Conservation (phyloP, 2,113 vertebrate species). For the Falcunculus frontatus region DNA sequence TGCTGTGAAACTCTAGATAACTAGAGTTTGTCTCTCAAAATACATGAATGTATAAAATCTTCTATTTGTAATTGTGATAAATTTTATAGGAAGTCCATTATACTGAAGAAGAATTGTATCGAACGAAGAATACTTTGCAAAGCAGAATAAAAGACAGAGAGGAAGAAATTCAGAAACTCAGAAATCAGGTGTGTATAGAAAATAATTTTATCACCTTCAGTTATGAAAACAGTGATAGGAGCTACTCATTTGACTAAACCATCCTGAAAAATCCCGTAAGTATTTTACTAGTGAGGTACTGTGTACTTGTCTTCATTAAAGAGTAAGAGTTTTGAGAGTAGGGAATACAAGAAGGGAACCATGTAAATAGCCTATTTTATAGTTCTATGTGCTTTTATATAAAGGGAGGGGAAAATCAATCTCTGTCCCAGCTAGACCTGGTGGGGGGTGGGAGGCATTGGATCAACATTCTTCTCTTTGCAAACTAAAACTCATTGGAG, state of each 20-base stretch:
- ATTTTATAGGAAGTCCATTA: conserved; percentile 86
- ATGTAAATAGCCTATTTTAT: background rate
- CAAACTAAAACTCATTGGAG: background rate
- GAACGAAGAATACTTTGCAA: conserved; percentile 86
- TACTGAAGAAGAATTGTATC: conserved; percentile 88
- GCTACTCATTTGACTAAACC: background rate
- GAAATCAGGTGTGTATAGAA: conserved; percentile 83
- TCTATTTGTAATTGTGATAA: background rate
- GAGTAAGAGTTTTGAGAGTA: background rate
- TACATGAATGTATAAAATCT: background rate
- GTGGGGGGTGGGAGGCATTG: background rate
- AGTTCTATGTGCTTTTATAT: background rate
- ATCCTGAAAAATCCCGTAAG: background rate
- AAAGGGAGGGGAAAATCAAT: accelerated
- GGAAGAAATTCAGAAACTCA: conserved; percentile 97
- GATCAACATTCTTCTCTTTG: background rate
- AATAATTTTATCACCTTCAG: background rate
- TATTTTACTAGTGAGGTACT: background rate
- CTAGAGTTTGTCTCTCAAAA: background rate
- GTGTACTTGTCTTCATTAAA: background rate
- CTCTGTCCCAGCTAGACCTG: background rate
- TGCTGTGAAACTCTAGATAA: background rate
- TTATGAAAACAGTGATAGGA: background rate
- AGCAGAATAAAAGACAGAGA: conserved; percentile 93
- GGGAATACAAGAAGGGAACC: background rate